These are phyloP conservation scores for Antedon bifida DNA, from an alignment of 35 echinoderm and acorn worm species.

Conservation along the genomic window DNA sequence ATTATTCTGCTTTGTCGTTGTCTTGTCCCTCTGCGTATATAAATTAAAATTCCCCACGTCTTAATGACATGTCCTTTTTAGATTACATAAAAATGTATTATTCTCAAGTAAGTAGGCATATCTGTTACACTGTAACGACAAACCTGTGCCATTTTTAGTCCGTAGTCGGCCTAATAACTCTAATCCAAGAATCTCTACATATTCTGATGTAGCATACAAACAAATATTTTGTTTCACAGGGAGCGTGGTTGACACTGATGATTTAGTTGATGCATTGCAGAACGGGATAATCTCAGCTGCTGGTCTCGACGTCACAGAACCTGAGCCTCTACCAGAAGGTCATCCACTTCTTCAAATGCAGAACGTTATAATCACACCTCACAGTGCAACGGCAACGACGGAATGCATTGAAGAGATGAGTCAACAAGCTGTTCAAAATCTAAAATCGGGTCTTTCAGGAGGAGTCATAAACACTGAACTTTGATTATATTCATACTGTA, in stretches of 20 bases:
- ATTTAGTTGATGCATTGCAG: constrained; percentile 25
- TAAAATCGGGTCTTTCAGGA: constrained; percentile 15
- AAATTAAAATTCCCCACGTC: too few relatives aligned
- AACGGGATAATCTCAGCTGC: constrained; percentile 14
- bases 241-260: constrained; percentile 14
- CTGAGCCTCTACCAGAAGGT: constrained; percentile 32
- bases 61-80: too few relatives aligned
- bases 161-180: too few relatives aligned
- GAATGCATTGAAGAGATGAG: background rate
- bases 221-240: constrained; percentile 1
- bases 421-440: constrained; percentile 6
- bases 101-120: too few relatives aligned
- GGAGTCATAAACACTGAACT: constrained; percentile 19
- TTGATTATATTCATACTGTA: background rate
- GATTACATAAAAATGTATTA: too few relatives aligned
- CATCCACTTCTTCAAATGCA: constrained; percentile 24
- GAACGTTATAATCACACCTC: constrained; percentile 35
- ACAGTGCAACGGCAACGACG: background rate
- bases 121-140: too few relatives aligned
- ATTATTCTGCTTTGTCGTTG: too few relatives aligned
- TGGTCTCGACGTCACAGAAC: constrained; percentile 24
- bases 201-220: too few relatives aligned
- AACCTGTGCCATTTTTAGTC: too few relatives aligned
- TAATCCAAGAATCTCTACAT: too few relatives aligned
- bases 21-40: too few relatives aligned